A percentile compares a stretch with the other conserved stretches of the same genome.
Conservation (phyloP, 35 echinoderm and acorn worm genomes). For the Holothuria glaberrima region DNA sequence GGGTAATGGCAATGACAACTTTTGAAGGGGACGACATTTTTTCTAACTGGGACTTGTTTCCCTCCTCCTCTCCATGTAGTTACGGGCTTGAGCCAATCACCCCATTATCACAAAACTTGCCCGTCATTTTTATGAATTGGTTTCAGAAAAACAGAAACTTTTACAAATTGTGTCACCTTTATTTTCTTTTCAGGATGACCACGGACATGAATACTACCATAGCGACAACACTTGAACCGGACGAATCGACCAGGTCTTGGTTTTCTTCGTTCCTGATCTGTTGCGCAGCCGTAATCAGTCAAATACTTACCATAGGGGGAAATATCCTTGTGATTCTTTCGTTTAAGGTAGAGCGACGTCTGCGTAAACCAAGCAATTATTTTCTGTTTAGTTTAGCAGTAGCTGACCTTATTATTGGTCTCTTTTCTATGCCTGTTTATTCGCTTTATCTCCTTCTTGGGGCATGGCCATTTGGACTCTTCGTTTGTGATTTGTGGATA, state of each 20-base stretch:
- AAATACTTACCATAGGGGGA: constrained; percentile 89
- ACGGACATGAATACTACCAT: not conserved
- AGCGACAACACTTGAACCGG: not conserved
- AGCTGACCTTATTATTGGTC: constrained; percentile 95
- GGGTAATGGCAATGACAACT: too few relatives aligned
- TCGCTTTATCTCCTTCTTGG: constrained; percentile 90
- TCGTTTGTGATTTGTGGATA: constrained; percentile 95
- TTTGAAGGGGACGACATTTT: too few relatives aligned
- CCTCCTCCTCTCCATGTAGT: too few relatives aligned
- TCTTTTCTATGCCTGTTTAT: constrained; percentile 97
- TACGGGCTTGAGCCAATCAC: too few relatives aligned
- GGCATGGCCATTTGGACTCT: constrained; percentile 86
- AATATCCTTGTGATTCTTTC: constrained; percentile 95
- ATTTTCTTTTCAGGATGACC: constrained; percentile 18
- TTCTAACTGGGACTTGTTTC: too few relatives aligned
- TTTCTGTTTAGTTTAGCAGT: constrained; percentile 95
- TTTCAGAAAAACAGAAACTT: too few relatives aligned
- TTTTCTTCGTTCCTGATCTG: constrained; percentile 70
- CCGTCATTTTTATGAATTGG: too few relatives aligned
- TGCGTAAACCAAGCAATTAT: constrained; percentile 98
- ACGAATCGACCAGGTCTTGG: not conserved
- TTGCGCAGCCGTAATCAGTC: constrained; percentile 76
- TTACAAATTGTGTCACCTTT: too few relatives aligned
- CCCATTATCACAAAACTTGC: too few relatives aligned
- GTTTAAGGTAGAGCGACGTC: constrained; percentile 89